Evolutionary conservation across 2,888 invertebrate species (phyloP).

Genomic region (Netelia melanura): DNA sequence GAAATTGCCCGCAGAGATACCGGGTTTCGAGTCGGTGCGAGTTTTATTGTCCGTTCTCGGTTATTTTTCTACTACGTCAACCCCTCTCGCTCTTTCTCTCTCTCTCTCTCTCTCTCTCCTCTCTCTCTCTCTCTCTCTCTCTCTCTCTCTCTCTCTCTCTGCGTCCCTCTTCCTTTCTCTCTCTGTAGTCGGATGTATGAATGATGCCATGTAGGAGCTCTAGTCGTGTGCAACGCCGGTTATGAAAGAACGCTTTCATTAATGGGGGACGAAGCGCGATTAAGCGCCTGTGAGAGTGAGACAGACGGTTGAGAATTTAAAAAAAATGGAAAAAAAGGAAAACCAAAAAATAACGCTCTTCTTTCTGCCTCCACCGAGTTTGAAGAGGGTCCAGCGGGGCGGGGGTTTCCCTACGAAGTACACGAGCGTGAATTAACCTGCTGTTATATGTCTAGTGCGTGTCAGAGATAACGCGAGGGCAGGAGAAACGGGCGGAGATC

Average conservation of each 20-base stretch:
- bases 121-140: neutral
- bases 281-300: slow-evolving; percentile 26
- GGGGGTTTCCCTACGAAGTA: slow-evolving; percentile 56
- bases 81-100: too few relatives aligned
- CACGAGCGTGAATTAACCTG: slow-evolving; percentile 74
- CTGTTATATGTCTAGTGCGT: slow-evolving; percentile 75
- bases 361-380: slow-evolving; percentile 35
- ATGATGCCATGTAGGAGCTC: slow-evolving; percentile 24
- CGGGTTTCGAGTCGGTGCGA: slow-evolving; percentile 52
- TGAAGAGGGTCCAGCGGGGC: slow-evolving; percentile 46
- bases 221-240: slow-evolving; percentile 48
- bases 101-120: neutral
- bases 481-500: slow-evolving; percentile 46
- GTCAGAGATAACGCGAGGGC: slow-evolving; percentile 77
- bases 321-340: slow-evolving; percentile 30
- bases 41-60: slow-evolving; percentile 74
- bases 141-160: neutral
- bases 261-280: slow-evolving; percentile 69
- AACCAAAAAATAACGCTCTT: slow-evolving; percentile 13
- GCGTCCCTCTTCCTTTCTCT: neutral
- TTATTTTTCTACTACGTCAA: slow-evolving; percentile 26
- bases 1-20: slow-evolving; percentile 61
- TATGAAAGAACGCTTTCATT: slow-evolving; percentile 81
- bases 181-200: slow-evolving; percentile 18
- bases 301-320: neutral